Conservation (phyloP, 2,888 invertebrate species). For the Pasiphila rectangulata region DNA sequence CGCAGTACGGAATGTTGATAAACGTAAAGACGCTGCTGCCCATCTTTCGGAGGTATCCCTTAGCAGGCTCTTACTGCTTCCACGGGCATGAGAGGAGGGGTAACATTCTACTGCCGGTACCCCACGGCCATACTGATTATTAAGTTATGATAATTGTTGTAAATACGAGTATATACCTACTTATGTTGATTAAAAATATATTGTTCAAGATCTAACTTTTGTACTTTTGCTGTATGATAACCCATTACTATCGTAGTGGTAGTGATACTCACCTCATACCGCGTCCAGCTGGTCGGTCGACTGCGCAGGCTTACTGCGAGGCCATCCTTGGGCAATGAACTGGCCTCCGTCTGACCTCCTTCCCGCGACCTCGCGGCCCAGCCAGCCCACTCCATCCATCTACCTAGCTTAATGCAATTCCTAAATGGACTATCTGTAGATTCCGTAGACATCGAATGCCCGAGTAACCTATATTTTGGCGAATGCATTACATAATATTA, state of each 20-base stretch:
- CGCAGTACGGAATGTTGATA: too few relatives aligned
- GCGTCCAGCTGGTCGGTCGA: conserved; percentile 41
- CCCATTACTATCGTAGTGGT: background rate
- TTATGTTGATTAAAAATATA: too few relatives aligned
- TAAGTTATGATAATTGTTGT: too few relatives aligned
- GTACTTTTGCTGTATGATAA: too few relatives aligned
- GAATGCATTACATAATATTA: conserved; percentile 24
- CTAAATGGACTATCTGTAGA: conserved; percentile 27
- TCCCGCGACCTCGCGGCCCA: conserved; percentile 28
- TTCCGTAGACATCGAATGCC: conserved; percentile 21
- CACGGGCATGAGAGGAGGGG: too few relatives aligned
- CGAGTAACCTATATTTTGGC: conserved; percentile 24
- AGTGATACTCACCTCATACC: conserved; percentile 6
- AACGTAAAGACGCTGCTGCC: too few relatives aligned
- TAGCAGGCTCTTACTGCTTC: too few relatives aligned
- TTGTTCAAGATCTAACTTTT: too few relatives aligned
- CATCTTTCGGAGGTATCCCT: too few relatives aligned
- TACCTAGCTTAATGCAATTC: conserved; percentile 22
- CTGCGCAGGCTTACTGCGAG: conserved; percentile 6
- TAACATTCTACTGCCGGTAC: too few relatives aligned
- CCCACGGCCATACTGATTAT: too few relatives aligned
- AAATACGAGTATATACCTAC: too few relatives aligned
- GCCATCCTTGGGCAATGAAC: conserved; percentile 39
- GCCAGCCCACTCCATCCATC: conserved; percentile 7
- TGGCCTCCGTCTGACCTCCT: conserved; percentile 48